phyloP scores from a whole-genome alignment of 2,797 vertebrate genomes.

The Sebastes alutus region DNA sequence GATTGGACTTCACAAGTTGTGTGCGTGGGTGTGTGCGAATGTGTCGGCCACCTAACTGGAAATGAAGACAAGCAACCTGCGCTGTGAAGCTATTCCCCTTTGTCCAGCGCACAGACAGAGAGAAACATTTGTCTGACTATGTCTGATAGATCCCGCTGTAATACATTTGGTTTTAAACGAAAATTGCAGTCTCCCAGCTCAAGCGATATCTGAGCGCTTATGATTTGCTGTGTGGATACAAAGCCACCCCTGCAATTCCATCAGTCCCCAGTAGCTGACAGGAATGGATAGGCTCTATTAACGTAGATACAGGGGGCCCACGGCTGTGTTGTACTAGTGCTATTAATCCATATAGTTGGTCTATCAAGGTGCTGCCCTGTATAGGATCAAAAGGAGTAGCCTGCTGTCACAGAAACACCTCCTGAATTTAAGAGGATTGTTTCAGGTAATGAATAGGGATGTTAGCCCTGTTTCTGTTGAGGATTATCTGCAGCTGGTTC shows the following conservation, averaged over 20 bases:
- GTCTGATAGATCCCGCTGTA: slow-evolving; percentile 67
- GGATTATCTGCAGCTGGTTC: neutral
- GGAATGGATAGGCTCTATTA: slow-evolving; percentile 88
- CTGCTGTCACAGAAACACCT: slow-evolving; percentile 60
- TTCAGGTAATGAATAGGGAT: slow-evolving; percentile 36
- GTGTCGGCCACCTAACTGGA: slow-evolving; percentile 36
- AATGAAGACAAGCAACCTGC: slow-evolving; percentile 71
- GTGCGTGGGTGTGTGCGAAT: neutral
- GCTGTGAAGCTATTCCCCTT: slow-evolving; percentile 33
- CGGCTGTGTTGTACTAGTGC: slow-evolving; percentile 81
- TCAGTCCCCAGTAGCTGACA: slow-evolving; percentile 84
- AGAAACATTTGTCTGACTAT: slow-evolving; percentile 19
- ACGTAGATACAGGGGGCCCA: slow-evolving; percentile 78
- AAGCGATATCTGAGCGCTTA: slow-evolving; percentile 69
- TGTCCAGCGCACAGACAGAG: slow-evolving; percentile 15
- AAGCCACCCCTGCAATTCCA: slow-evolving; percentile 81
- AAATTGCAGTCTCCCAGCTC: slow-evolving; percentile 71
- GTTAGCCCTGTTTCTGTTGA: neutral
- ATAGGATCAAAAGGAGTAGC: slow-evolving; percentile 68
- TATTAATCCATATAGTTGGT: slow-evolving; percentile 87
- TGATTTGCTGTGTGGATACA: slow-evolving; percentile 78
- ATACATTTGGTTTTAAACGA: slow-evolving; percentile 73
- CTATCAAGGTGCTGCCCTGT: slow-evolving; percentile 76
- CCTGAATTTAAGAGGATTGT: slow-evolving; percentile 61
- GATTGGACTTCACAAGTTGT: slow-evolving; percentile 26